Conservation (phyloP, 2,797 vertebrate genomes). For the Hippocampus kuda region DNA sequence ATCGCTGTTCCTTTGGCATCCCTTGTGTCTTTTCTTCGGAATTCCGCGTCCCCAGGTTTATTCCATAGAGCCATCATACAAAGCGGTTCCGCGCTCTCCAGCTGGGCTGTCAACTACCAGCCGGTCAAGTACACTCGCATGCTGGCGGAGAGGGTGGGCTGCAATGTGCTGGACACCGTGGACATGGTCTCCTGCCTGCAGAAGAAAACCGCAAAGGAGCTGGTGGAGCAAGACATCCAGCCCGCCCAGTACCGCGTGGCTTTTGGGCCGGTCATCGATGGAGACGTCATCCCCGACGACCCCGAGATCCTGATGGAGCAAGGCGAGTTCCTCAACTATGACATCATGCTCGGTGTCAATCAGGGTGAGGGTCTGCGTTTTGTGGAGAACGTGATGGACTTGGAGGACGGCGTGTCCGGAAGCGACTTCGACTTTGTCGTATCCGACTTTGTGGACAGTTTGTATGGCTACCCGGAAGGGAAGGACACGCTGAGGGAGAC, state of each 20-base stretch:
- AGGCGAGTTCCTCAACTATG: conserved; percentile 98
- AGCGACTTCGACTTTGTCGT: conserved; percentile 94
- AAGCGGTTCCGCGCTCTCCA: conserved; percentile 91
- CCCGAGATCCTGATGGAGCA: conserved; percentile 99
- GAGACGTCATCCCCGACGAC: conserved; percentile 97
- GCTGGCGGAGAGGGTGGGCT: conserved; percentile 87
- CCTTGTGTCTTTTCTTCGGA: conserved; percentile 27
- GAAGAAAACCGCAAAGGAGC: conserved; percentile 73
- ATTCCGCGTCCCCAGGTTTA: conserved; percentile 65
- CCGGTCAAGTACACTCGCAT: conserved; percentile 91
- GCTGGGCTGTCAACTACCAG: conserved; percentile 98
- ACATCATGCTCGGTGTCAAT: conserved; percentile 98
- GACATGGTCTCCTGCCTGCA: conserved; percentile 73
- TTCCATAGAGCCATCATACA: conserved; percentile 98
- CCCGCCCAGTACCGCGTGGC: conserved; percentile 93
- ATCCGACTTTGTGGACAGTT: conserved; percentile 96
- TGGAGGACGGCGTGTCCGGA: conserved; percentile 80
- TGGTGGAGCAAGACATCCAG: conserved; percentile 98
- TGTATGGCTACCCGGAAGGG: conserved; percentile 95
- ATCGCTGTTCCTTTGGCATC: conserved; percentile 22
- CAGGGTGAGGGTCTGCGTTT: conserved; percentile 97
- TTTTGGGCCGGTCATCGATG: conserved; percentile 94
- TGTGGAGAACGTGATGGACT: conserved; percentile 92
- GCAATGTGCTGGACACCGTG: conserved; percentile 84
- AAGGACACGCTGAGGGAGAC: conserved; percentile 96